phyloP scores from a whole-genome alignment of 2,888 invertebrate species.

The Drosophila trichaetosa region DNA sequence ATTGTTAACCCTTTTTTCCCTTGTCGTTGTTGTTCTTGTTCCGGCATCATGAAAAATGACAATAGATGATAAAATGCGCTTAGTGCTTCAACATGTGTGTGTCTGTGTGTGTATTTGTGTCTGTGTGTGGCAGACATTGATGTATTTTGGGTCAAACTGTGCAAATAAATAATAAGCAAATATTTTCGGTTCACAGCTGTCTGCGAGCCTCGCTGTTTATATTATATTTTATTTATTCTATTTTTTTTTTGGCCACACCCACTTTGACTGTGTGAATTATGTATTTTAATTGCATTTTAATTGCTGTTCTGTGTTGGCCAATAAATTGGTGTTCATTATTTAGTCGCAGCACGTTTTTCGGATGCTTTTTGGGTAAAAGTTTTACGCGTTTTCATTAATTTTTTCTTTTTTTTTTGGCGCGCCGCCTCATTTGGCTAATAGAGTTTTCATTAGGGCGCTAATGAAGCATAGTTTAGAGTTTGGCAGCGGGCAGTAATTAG shows the following conservation, averaged over 20 bases:
- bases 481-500: slow-evolving; percentile 65
- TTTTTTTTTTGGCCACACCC: slow-evolving; percentile 1
- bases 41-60: slow-evolving; percentile 65
- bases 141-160: slow-evolving; percentile 64
- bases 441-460: slow-evolving; percentile 63
- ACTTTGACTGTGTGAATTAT: slow-evolving; percentile 22
- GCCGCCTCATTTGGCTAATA: slow-evolving; percentile 66
- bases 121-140: slow-evolving; percentile 59
- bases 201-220: neutral
- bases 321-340: slow-evolving; percentile 58
- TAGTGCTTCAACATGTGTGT: slow-evolving; percentile 28
- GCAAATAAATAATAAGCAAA: slow-evolving; percentile 15
- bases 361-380: slow-evolving; percentile 40
- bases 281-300: slow-evolving; percentile 71
- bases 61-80: slow-evolving; percentile 67
- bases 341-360: slow-evolving; percentile 61
- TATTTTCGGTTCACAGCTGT: slow-evolving; percentile 17
- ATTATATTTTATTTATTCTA: neutral
- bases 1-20: slow-evolving; percentile 69
- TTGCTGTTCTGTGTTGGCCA: slow-evolving; percentile 53
- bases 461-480: slow-evolving; percentile 70
- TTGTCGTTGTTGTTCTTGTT: slow-evolving; percentile 4
- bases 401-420: neutral
- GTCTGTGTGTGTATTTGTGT: neutral
- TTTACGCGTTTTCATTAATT: slow-evolving; percentile 14